Evolutionary conservation across 2,888 invertebrate species (phyloP), one percentile per base, ranked within the genome.

Genomic region (Agrochola litura): DNA sequence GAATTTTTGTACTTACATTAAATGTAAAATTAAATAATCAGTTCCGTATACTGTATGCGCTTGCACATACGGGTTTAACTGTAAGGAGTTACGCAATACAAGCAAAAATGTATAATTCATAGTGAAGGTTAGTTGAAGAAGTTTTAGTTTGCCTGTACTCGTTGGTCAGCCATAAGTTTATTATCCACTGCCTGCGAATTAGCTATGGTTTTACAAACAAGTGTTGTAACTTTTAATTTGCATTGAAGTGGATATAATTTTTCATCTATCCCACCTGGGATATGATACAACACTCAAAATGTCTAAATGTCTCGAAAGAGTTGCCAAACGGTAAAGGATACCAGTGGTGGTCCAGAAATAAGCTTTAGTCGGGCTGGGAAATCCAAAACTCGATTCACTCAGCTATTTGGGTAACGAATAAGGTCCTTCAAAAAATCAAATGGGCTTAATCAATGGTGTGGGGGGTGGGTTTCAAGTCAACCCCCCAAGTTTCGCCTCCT

Each of bases 1-100:
- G 85, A 73, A 68, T 73, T 87, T 87, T 83, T 87, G 82, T 85
- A 81, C 67, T 76, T 76, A 81, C 81, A 76, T 86, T 77, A 69
- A 80, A 81, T 83, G 68, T 85, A 75, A 72, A 58, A 58, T 65
- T 74, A 69, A 73, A 65, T 75, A 58, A 71, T 68, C 83, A 77
- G 73, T 82, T 69, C 65, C 72, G 65, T 83, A 64, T 78, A 77
- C 73, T 71, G 74, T 73, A 77, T 79, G 75, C 72, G 69, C 69
- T 66, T 73, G 70, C 75, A 76, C 67, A 68, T 81, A 76, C 84
- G 74, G 79, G 86, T 83, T 70, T 76, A 52, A 65, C 12, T 72
- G 63, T 77, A 73, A 77, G 61, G 46, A 65, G 63, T 56, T 56
- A 30, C 49, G 56, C 46, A 49, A 49, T 56, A 60, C 14, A 25